phyloP scores from a whole-genome alignment of 2,113 vertebrate species.

The Meriones unguiculatus region DNA sequence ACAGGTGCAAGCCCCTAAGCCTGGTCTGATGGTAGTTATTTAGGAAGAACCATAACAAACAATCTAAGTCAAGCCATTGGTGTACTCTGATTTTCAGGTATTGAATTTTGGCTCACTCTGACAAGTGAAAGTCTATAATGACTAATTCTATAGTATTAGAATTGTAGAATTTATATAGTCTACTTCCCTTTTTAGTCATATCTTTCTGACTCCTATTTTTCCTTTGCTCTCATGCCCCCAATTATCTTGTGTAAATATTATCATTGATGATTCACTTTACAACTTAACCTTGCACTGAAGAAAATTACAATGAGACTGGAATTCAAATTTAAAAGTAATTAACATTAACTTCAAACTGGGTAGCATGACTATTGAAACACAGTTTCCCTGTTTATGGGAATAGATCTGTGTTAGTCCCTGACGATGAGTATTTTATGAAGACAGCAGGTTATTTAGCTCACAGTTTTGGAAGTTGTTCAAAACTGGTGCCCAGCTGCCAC shows the following conservation, averaged over 20 bases:
- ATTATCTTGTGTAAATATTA: not conserved
- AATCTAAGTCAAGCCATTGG: not conserved
- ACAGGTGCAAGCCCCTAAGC: too few relatives aligned
- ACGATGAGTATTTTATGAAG: not conserved
- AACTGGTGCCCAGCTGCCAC: not conserved
- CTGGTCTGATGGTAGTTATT: not conserved
- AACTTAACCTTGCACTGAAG: not conserved
- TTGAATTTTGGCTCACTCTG: not conserved
- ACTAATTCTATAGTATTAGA: not conserved
- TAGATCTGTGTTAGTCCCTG: not conserved
- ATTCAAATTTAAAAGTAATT: not conserved
- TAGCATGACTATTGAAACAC: not conserved
- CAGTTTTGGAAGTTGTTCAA: not conserved
- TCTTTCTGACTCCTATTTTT: not conserved
- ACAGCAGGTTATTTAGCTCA: not conserved
- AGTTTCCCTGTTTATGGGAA: not conserved
- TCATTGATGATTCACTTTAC: not conserved
- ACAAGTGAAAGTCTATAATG: not conserved
- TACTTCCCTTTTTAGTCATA: not conserved
- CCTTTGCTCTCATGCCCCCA: not conserved
- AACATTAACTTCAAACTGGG: not conserved
- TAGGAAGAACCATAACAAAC: not conserved
- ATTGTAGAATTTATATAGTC: not conserved
- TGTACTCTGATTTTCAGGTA: not conserved
- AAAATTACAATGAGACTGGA: not conserved